phyloP scores from a whole-genome alignment of 2,113 vertebrate species.

The Chunga burmeisteri region DNA sequence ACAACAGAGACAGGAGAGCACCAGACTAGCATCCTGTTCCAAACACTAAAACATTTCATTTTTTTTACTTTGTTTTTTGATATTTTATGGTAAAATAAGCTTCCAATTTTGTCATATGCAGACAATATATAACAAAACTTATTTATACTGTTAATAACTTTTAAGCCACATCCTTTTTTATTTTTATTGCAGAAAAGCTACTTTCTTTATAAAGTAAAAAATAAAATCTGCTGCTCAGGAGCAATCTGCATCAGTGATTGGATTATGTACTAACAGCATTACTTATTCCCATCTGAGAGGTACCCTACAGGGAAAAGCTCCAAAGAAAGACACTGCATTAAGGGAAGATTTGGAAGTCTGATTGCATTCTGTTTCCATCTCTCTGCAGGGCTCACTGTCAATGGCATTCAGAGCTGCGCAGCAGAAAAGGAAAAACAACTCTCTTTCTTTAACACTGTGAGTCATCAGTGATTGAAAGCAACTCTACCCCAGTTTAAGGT shows the following conservation, averaged over 20 bases:
- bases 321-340: conserved; percentile 54
- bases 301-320: conserved; percentile 62
- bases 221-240: not conserved
- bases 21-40: not conserved
- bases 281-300: conserved; percentile 63
- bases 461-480: conserved; percentile 17
- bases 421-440: conserved; percentile 45
- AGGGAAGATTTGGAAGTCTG: conserved; percentile 62
- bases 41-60: not conserved
- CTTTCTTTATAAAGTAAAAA: not conserved
- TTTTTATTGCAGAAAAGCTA: not conserved
- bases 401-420: not conserved
- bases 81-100: not conserved
- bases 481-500: conserved; percentile 6
- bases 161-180: not conserved
- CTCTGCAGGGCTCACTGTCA: conserved; percentile 60
- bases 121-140: not conserved
- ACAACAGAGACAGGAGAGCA: not conserved
- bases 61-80: not conserved
- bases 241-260: conserved; percentile 65
- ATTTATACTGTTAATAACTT: not conserved
- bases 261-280: conserved; percentile 60
- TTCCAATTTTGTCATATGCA: not conserved
- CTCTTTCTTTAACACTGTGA: not conserved
- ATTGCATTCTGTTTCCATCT: conserved; percentile 60